These are phyloP conservation scores for Tetramorium alpestre DNA, from an alignment of 1,140 invertebrate species.

Conservation along the genomic window DNA sequence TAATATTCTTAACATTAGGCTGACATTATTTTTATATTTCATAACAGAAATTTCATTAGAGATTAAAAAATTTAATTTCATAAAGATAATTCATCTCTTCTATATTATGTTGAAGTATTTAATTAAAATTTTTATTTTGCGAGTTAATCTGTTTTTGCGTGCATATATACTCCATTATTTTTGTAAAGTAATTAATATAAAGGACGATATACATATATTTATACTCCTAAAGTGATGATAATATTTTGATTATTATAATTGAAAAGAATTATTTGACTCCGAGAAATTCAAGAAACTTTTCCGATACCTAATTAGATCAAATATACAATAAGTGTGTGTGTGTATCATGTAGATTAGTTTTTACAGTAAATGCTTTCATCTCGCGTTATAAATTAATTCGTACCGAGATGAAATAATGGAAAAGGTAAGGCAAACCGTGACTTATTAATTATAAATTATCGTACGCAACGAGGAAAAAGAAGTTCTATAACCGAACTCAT, in stretches of 20 bases:
- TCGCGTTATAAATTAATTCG: slow-evolving; percentile 17
- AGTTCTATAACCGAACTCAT: background rate
- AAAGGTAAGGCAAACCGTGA: background rate
- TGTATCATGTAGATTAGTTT: background rate
- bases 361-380: background rate
- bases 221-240: background rate
- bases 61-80: background rate
- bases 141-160: background rate
- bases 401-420: slow-evolving; percentile 27
- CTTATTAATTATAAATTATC: slow-evolving; percentile 60
- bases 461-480: background rate
- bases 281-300: background rate
- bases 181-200: background rate
- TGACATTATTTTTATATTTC: too few relatives aligned
- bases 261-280: background rate
- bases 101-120: background rate
- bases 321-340: background rate
- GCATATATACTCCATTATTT: background rate
- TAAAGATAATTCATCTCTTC: background rate
- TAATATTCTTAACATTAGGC: too few relatives aligned
- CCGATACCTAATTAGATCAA: background rate
- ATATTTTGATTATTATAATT: background rate
- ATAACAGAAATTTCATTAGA: too few relatives aligned
- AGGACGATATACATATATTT: background rate
- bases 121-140: background rate